Percentiles rank a stretch among this genome's conserved stretches.
These are phyloP conservation scores for Pseudochaenichthys georgianus DNA, from an alignment of 2,797 vertebrate genomes.

Conservation along the genomic window DNA sequence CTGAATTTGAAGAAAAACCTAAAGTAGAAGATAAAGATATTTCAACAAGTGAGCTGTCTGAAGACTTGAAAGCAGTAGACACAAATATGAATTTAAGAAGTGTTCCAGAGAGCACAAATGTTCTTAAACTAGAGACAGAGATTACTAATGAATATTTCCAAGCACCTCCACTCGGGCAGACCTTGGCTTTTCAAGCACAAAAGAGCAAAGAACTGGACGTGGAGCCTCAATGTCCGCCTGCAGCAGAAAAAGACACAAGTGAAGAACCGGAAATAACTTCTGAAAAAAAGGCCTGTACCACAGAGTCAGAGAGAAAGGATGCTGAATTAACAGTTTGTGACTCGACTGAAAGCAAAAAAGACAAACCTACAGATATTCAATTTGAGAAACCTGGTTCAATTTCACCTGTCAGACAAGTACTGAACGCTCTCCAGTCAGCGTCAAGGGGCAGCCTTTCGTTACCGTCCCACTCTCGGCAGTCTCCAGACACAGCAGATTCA, in stretches of 20 bases:
- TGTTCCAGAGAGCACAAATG: constrained; percentile 72
- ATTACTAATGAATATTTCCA: constrained; percentile 82
- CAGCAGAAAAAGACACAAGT: constrained; percentile 28
- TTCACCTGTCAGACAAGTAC: constrained; percentile 79
- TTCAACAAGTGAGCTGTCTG: constrained; percentile 13
- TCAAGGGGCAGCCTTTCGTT: constrained; percentile 75
- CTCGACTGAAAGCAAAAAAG: constrained; percentile 64
- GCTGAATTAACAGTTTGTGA: constrained; percentile 48
- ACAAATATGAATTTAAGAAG: constrained; percentile 61
- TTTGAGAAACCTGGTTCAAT: constrained; percentile 74
- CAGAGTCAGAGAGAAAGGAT: constrained; percentile 52
- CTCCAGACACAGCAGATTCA: constrained; percentile 84
- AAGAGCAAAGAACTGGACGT: constrained; percentile 50
- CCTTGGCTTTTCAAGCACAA: constrained; percentile 65
- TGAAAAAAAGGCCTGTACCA: constrained; percentile 29
- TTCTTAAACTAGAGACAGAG: constrained; percentile 78
- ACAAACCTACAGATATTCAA: constrained; percentile 55
- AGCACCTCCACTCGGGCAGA: constrained; percentile 79
- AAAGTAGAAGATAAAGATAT: constrained; percentile 33
- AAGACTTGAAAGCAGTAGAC: constrained; percentile 48
- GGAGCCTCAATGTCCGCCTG: constrained; percentile 24
- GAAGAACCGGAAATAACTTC: constrained; percentile 37
- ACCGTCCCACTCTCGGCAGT: constrained; percentile 76
- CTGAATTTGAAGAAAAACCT: constrained; percentile 40
- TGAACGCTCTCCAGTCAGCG: constrained; percentile 80